Conservation (phyloP, 2,888 invertebrate genomes). For the Hirtodrosophila alboralis region DNA sequence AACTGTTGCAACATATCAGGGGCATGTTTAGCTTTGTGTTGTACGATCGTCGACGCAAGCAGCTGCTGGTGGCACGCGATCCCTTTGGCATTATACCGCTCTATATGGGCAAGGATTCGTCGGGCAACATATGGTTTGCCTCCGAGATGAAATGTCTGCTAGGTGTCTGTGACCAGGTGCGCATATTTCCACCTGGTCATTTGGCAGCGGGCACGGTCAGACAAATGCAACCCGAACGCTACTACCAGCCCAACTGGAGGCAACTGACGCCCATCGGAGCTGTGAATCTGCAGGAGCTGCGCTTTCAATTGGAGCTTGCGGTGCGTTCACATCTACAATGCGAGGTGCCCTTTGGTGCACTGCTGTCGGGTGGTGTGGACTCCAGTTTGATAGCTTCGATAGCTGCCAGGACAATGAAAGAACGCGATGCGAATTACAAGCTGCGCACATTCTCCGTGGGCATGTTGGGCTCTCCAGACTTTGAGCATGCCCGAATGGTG, state of each 20-base stretch:
- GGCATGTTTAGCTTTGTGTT: conserved; percentile 83
- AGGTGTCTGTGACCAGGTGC: conserved; percentile 65
- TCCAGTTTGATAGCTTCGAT: conserved; percentile 81
- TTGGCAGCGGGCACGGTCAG: conserved; percentile 59
- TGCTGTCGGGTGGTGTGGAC: conserved; percentile 81
- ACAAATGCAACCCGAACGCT: conserved; percentile 59
- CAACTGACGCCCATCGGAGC: conserved; percentile 48
- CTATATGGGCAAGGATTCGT: conserved; percentile 73
- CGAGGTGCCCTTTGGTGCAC: conserved; percentile 78
- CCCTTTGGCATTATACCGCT: conserved; percentile 82
- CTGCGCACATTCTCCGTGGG: conserved; percentile 93
- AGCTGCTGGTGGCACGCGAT: conserved; percentile 77
- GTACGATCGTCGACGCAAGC: conserved; percentile 69
- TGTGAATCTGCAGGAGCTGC: conserved; percentile 64
- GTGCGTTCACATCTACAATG: conserved; percentile 81
- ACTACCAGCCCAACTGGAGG: conserved; percentile 70
- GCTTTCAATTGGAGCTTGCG: conserved; percentile 66
- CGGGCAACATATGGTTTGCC: conserved; percentile 77
- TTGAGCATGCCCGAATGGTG: conserved; percentile 92
- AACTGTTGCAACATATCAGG: conserved; percentile 72
- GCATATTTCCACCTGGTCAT: conserved; percentile 76
- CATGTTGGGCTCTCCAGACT: conserved; percentile 94
- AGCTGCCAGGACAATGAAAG: conserved; percentile 73
- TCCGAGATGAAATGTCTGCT: conserved; percentile 82
- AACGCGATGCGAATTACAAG: conserved; percentile 58